A percentile compares a stretch with the other conserved stretches of the same genome.
phyloP scores from a whole-genome alignment of 53 echinoderm and acorn worm genomes.

The Holothuria scabra region DNA sequence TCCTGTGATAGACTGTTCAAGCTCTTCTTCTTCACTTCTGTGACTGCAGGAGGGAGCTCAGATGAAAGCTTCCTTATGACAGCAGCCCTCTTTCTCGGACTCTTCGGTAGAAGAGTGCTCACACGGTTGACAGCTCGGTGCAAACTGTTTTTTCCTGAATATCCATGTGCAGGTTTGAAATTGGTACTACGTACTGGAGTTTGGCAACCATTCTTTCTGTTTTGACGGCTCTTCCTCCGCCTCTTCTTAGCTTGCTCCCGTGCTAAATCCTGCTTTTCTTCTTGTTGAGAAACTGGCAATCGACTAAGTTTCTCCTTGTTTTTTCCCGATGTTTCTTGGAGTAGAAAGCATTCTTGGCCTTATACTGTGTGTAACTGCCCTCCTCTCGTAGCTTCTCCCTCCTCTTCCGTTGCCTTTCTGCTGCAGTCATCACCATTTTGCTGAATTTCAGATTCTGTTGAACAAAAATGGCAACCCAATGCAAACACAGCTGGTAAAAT shows the following conservation, averaged over 20 bases:
- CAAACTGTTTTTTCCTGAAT: neutral
- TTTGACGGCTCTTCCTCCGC: neutral
- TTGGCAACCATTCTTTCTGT: neutral
- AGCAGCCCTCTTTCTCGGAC: neutral
- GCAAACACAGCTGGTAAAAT: too few species aligned
- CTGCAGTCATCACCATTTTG: constrained; percentile 18
- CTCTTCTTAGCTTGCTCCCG: neutral
- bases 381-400: constrained; percentile 11
- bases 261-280: neutral
- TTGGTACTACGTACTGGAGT: neutral
- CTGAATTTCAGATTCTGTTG: too few species aligned
- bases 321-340: neutral
- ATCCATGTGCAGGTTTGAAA: neutral
- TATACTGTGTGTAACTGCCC: constrained; percentile 5
- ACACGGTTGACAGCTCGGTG: constrained; percentile 14
- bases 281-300: constrained; percentile 4
- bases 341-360: neutral
- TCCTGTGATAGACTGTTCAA: constrained; percentile 5
- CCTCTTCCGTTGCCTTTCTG: constrained; percentile 30
- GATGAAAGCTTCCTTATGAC: constrained; percentile 24
- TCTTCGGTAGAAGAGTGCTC: neutral
- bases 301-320: neutral
- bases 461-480: too few species aligned
- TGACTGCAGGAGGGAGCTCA: neutral
- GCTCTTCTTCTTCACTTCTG: neutral